Evolutionary conservation across 1,140 invertebrate species (phyloP), one percentile per base, ranked within the genome.

Genomic region (Lordiphosa collinella): DNA sequence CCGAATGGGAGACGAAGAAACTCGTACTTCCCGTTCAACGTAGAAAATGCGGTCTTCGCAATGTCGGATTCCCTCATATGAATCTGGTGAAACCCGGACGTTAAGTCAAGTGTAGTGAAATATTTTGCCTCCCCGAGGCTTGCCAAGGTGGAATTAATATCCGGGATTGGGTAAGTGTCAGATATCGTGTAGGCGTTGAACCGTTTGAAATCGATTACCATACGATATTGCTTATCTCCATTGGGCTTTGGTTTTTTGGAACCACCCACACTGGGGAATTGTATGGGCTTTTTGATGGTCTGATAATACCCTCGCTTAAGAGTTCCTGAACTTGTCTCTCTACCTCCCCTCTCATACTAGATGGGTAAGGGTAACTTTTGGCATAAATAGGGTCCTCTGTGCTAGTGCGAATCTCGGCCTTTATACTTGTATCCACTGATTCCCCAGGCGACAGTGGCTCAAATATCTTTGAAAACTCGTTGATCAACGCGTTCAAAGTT

Each of bases 191-290:
- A 47, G 1, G 34, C 38, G 37, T 58, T 58, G 1, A 58, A n/a
- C 0, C 35, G 43, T 31, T 41, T 56, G 5, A 56, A 56, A 6
- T 56, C 35, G 4, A 56, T 38, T 2, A 56, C 44, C 43, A 51
- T 35, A 2, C 35, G 50, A 1, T 38, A 35, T 11, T 54, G 48
- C 8, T 48, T 40, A 18, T 53, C 43, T 2, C 35, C 37, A 10
- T 46, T 25, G 6, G 22, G 18, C 2, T 37, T 44, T 4, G 38
- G 25, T 25, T 53, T 46, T 53, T 53, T 1, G 40, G 32, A 6
- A 51, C 55, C 10, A 58, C 22, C 29, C 31, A 56, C 1, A 37
- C 31, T 8, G 50, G 50, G 2, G 14, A 36, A 12, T 22, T 53
- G 3, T 29, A 34, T 4, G 38, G 41, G 8, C 41, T 46, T 29